phyloP scores from a whole-genome alignment of 2,888 invertebrate genomes.

The Rhingia rostrata region DNA sequence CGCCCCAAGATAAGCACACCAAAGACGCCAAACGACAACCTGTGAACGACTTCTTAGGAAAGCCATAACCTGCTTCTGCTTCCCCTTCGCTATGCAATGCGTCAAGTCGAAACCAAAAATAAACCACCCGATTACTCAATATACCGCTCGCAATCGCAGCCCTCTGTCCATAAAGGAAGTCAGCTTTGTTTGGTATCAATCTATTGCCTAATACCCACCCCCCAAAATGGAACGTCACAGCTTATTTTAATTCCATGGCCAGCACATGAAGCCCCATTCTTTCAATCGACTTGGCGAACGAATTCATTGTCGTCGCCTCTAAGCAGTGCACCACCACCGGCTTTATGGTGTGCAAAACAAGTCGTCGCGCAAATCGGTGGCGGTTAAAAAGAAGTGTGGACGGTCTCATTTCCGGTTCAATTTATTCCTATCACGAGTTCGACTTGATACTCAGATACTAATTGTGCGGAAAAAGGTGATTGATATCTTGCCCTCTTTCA shows the following conservation, averaged over 20 bases:
- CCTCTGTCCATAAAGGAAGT: slow-evolving; percentile 36
- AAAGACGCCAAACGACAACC: slow-evolving; percentile 7
- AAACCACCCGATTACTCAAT: slow-evolving; percentile 27
- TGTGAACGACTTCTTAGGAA: slow-evolving; percentile 59
- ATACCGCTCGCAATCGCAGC: slow-evolving; percentile 10
- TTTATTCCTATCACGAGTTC: slow-evolving; percentile 63
- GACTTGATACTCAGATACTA: slow-evolving; percentile 60
- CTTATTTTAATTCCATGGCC: slow-evolving; percentile 63
- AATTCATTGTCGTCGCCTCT: slow-evolving; percentile 23
- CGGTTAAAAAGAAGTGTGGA: slow-evolving; percentile 37
- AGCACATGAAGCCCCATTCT: slow-evolving; percentile 41
- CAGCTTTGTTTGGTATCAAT: slow-evolving; percentile 59
- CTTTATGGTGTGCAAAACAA: not conserved
- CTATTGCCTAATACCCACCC: slow-evolving; percentile 62
- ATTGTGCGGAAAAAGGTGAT: slow-evolving; percentile 66
- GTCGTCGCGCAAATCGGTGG: slow-evolving; percentile 26
- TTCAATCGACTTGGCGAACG: slow-evolving; percentile 9
- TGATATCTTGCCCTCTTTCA: slow-evolving; percentile 45
- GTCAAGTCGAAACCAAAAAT: slow-evolving; percentile 1
- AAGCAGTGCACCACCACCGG: not conserved
- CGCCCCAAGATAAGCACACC: slow-evolving; percentile 50
- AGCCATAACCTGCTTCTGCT: slow-evolving; percentile 35
- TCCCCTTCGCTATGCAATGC: slow-evolving; percentile 14
- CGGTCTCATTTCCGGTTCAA: slow-evolving; percentile 66
- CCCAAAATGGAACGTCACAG: slow-evolving; percentile 50